Evolutionary conservation across 2,888 invertebrate genomes (phyloP).

Genomic region (Endotricha flammealis): DNA sequence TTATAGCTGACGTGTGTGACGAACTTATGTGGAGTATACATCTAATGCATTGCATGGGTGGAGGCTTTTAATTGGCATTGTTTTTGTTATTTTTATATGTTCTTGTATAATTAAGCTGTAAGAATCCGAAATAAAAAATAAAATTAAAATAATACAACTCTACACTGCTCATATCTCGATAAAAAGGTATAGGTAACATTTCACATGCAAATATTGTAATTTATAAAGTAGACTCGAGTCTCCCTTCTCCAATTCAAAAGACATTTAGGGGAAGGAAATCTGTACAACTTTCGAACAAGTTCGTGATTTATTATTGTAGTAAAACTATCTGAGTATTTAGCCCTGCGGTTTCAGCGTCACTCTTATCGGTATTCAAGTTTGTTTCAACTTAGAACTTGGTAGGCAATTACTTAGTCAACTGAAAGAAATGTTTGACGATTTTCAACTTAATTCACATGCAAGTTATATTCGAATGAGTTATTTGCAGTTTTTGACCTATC

Average conservation of each 20-base stretch:
- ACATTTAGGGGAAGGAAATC: constrained; percentile 31
- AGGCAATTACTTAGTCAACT: constrained; percentile 33
- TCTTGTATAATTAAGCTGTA: too few relatives aligned
- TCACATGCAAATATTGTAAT: not conserved
- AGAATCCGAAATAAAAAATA: too few relatives aligned
- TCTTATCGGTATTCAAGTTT: constrained; percentile 47
- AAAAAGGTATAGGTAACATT: too few relatives aligned
- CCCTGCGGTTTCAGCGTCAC: constrained; percentile 48
- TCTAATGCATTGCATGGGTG: too few relatives aligned
- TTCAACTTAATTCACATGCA: not conserved
- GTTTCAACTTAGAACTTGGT: constrained; percentile 35
- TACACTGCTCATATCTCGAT: too few relatives aligned
- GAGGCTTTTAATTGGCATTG: too few relatives aligned
- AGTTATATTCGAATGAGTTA: not conserved
- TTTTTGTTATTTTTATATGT: too few relatives aligned
- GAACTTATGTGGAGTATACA: too few relatives aligned
- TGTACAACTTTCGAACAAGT: constrained; percentile 42
- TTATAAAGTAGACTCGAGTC: constrained; percentile 8
- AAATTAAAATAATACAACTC: too few relatives aligned
- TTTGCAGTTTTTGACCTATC: too few relatives aligned
- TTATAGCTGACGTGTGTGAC: too few relatives aligned
- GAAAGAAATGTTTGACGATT: not conserved
- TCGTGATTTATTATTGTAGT: constrained; percentile 59
- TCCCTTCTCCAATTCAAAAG: constrained; percentile 18
- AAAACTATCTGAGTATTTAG: constrained; percentile 59